Conservation (phyloP, 53 echinoderm and acorn worm species). For the Actinopyga echinites region DNA sequence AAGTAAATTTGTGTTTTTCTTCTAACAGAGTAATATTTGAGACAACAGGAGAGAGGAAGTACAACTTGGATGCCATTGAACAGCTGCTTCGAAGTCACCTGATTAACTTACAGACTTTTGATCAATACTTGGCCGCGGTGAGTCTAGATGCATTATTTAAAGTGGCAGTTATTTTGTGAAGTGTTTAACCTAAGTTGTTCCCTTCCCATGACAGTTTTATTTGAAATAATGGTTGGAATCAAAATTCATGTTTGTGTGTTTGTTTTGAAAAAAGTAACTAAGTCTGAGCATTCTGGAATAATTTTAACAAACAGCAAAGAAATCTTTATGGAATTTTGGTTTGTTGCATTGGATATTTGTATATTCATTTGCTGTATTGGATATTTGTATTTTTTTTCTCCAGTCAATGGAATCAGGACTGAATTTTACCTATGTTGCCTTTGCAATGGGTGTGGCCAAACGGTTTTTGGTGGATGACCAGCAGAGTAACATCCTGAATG, state of each 20-base stretch:
- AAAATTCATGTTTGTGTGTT: no score
- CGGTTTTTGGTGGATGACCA: conserved; percentile 92
- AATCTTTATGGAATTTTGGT: no score
- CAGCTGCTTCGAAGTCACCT: conserved; percentile 84
- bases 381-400: background rate
- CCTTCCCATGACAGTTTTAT: no score
- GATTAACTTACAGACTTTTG: conserved; percentile 88
- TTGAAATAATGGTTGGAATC: no score
- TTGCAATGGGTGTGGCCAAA: conserved; percentile 89
- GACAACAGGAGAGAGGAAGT: conserved; percentile 83
- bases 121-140: conserved; percentile 88
- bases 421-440: conserved; percentile 82
- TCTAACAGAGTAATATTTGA: conserved; percentile 86
- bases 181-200: background rate
- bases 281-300: no score
- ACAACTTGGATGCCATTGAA: conserved; percentile 97
- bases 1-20: background rate
- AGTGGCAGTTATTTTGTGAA: no score
- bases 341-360: no score
- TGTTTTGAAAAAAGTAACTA: no score
- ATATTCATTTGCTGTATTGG: no score
- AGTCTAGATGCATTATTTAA: background rate
- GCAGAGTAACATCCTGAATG: conserved; percentile 90
- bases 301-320: no score
- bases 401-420: conserved; percentile 96